Base-by-base conservation (phyloP, 2,888 invertebrate genomes). In the Encarsia formosa region DNA sequence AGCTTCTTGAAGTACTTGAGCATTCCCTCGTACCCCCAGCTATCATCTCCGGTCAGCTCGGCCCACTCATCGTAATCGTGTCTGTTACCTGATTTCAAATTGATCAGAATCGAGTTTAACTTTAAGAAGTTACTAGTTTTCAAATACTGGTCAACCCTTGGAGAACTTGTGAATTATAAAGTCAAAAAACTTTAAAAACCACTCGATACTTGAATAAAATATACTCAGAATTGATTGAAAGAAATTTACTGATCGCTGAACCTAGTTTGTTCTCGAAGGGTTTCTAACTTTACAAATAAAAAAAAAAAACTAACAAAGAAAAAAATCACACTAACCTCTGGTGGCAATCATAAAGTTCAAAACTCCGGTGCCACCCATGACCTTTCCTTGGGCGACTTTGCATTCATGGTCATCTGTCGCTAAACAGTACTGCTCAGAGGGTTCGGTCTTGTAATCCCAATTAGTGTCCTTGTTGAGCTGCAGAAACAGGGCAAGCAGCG, bases 11-110 rank as follows among this genome's bases (percentile, higher is more conserved):
- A 44, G 24, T 32, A 44, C 19, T 23, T 38, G 39, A 35, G 4
- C 35, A 42, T 20, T 38, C 44, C 11, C 38, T 42, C 2, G 44
- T 48, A 16, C 86, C 80, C 54, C 80, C 79, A 40, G 81, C 83
- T 54, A 84, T 84, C 74, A 11, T 44, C 44, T 9, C 23, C 35
- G 13, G 45, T 45, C 13, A 35, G 15, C 16, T 24, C 5, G 29
- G 32, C 32, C 44, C 44, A 44, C 15, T 44, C 44, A 24, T 44
- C 24, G 35, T 44, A 44, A 18, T 44, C 44, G 13, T 23, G n/a
- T 20, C 16, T 44, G 24, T 35, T 44, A 15, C 44, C 44, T 44
- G 18, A 18, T 15, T n/a, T n/a, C n/a, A n/a, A n/a, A n/a, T n/a
- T n/a, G n/a, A n/a, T n/a, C n/a, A n/a, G n/a, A n/a, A n/a, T n/a